phyloP scores from a whole-genome alignment of 1,140 invertebrate genomes.

The Anthonomus grandis region DNA sequence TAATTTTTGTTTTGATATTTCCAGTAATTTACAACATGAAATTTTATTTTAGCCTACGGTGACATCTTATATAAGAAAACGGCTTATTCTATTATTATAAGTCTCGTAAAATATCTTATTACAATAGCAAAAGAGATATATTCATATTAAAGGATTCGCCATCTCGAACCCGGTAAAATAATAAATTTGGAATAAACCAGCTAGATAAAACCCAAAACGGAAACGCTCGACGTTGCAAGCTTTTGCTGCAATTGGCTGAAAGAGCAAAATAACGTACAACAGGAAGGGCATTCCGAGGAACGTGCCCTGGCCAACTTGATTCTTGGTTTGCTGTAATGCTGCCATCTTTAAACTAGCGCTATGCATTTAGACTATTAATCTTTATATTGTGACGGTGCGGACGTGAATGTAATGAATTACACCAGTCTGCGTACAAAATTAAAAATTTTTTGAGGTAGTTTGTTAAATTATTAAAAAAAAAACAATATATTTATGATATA shows the following conservation, averaged over 20 bases:
- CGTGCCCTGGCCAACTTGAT: not conserved
- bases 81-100: too few species aligned
- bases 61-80: too few species aligned
- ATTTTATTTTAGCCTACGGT: too few species aligned
- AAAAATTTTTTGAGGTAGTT: too few species aligned
- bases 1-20: too few species aligned
- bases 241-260: not conserved
- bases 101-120: too few species aligned
- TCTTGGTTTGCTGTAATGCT: not conserved
- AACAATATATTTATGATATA: too few species aligned
- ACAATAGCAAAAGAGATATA: too few species aligned
- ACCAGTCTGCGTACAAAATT: not conserved
- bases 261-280: slow-evolving; percentile 5
- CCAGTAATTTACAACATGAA: too few species aligned
- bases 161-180: not conserved
- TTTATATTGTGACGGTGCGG: slow-evolving; percentile 2
- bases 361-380: slow-evolving; percentile 3
- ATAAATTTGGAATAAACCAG: not conserved
- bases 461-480: too few species aligned
- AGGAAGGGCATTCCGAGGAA: slow-evolving; percentile 2
- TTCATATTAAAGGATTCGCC: too few species aligned
- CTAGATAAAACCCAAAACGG: slow-evolving; percentile 1
- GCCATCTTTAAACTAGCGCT: slow-evolving; percentile 1
- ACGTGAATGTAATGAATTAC: slow-evolving; percentile 5
- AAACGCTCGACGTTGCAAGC: not conserved